Evolutionary conservation across 2,888 invertebrate genomes (phyloP).

Genomic region (Drosophila affinis): DNA sequence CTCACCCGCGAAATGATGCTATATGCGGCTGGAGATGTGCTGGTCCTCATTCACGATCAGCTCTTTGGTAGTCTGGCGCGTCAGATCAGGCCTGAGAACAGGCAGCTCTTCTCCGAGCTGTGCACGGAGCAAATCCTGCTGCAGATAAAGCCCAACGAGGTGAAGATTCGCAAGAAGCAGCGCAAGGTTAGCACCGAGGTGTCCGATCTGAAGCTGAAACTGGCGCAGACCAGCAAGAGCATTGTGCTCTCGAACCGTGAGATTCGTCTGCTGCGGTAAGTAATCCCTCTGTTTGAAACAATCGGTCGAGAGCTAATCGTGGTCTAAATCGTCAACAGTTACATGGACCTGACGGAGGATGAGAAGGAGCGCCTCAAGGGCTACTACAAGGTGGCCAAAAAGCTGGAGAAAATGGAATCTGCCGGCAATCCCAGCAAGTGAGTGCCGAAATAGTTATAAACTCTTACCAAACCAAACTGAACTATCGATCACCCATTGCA

Average conservation of each 20-base stretch:
- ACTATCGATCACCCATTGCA: conserved; percentile 59
- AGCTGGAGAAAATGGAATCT: conserved; percentile 94
- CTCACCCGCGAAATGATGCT: conserved; percentile 95
- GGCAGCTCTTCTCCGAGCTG: conserved; percentile 90
- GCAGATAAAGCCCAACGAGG: conserved; percentile 93
- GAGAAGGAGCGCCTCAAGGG: conserved; percentile 96
- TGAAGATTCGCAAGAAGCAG: conserved; percentile 93
- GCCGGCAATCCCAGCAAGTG: conserved; percentile 88
- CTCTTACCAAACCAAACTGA: no score
- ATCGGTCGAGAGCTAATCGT: background rate
- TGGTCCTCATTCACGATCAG: conserved; percentile 93
- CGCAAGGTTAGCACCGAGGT: conserved; percentile 96
- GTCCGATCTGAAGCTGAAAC: conserved; percentile 91
- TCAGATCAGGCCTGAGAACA: conserved; percentile 89
- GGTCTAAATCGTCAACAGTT: conserved; percentile 84
- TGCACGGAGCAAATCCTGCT: conserved; percentile 94
- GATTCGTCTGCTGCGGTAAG: conserved; percentile 90
- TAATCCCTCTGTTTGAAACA: background rate
- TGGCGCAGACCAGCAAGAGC: conserved; percentile 92
- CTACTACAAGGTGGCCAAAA: conserved; percentile 95
- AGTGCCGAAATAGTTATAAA: conserved; percentile 5
- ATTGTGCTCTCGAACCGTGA: conserved; percentile 96
- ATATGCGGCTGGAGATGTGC: conserved; percentile 95
- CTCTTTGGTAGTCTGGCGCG: conserved; percentile 90
- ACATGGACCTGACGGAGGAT: conserved; percentile 95